phyloP scores from a whole-genome alignment of 2,888 invertebrate species.

The Nemoura dubitans region DNA sequence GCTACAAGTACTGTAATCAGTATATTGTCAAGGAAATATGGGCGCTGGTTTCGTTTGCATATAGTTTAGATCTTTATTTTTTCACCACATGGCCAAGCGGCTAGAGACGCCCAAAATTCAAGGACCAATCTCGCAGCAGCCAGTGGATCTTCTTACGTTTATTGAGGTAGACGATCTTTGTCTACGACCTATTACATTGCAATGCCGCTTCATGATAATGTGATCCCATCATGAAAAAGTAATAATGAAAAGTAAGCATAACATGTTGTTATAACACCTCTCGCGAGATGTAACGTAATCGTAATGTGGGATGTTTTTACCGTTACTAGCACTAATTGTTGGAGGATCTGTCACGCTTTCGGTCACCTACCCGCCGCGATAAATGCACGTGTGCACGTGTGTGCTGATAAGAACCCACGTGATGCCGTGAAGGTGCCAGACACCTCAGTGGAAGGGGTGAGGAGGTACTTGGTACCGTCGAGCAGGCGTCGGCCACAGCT shows the following conservation, averaged over 20 bases:
- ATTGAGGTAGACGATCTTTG: neutral
- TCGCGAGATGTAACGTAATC: neutral
- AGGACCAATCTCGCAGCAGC: neutral
- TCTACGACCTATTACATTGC: neutral
- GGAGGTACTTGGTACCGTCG: neutral
- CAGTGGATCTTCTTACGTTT: neutral
- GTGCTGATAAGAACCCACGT: neutral
- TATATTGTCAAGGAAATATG: constrained; percentile 24
- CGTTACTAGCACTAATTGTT: constrained; percentile 23
- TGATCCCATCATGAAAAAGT: neutral
- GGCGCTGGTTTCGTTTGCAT: constrained; percentile 10
- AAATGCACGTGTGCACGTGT: neutral
- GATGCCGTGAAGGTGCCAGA: neutral
- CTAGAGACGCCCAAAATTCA: constrained; percentile 29
- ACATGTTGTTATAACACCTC: constrained; percentile 7
- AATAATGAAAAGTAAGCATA: neutral
- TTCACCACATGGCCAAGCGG: neutral
- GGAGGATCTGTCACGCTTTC: constrained; percentile 18
- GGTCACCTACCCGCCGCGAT: neutral
- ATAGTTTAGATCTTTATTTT: neutral
- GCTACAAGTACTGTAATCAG: constrained; percentile 15
- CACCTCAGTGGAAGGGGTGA: too few species aligned
- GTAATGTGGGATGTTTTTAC: neutral
- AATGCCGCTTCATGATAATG: neutral
- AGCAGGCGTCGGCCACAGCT: neutral